Base-by-base conservation (phyloP, 2,113 vertebrate genomes). In the Mormyrus iriodes region DNA sequence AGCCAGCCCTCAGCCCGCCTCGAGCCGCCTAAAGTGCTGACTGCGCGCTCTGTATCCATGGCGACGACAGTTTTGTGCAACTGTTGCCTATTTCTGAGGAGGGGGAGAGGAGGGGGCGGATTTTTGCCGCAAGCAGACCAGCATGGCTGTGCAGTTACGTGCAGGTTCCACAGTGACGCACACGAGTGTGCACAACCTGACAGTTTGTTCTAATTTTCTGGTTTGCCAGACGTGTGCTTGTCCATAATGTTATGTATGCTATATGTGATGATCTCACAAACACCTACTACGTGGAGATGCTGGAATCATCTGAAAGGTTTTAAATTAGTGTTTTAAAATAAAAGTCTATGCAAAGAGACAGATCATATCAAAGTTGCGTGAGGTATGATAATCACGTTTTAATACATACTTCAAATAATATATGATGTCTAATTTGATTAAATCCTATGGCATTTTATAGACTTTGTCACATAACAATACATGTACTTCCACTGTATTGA, bases 11-110 rank as follows among this genome's bases (percentile, higher is more conserved):
- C 19, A 73, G 88, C 85, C 85, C 91, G 44, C 88, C 90, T 86
- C 88, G 89, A 58, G 35, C 82, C 82, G 27, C 8, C 35, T 58
- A 19, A 46, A 52, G 21, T 46, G 53, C 65, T 48, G 39, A 84
- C 31, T 51, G 93, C 90, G 90, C 51, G 31, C n/a, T 10, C 91
- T 91, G 92, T 94, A 87, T 3, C 94, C 92, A 94, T 94, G 93
- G 93, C 93, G 94, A 95, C 94, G 90, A 89, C 88, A 91, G 87
- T 90, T 42, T 88, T 53, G 76, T 90, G 90, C 55, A 82, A 88
- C 88, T 31, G 27, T 87, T 86, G 88, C 90, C 89, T 48, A 86
- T 73, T 90, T 91, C 91, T 89, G 76, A 87, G 91, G 49, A 89
- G 91, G 89, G 92, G 90, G 87, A 90, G 93, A 90, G 89, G 90